Conservation (phyloP, 2,797 vertebrate genomes). For the Spinus pinus region DNA sequence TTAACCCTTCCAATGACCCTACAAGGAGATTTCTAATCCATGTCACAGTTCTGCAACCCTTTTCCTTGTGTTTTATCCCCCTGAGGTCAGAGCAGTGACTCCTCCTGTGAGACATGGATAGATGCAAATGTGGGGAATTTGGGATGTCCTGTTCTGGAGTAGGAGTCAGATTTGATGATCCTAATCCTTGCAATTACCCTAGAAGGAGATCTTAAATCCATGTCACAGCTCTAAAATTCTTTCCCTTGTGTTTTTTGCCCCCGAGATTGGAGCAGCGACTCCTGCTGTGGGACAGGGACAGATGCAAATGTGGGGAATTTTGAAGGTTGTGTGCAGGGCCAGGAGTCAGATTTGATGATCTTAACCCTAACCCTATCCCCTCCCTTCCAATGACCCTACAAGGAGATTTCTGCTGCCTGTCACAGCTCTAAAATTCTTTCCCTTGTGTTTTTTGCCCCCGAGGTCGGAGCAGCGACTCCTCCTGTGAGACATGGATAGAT, state of each 20-base stretch:
- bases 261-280: no score
- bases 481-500: constrained; percentile 95
- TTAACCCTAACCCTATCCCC: no score
- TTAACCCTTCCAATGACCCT: background rate
- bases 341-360: background rate
- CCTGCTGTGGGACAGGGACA: no score
- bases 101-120: constrained; percentile 91
- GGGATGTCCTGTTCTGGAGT: no score
- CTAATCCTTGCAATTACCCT: no score
- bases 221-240: no score
- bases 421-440: background rate
- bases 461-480: constrained; percentile 75
- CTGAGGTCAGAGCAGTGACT: constrained; percentile 68
- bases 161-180: no score
- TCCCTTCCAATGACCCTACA: background rate
- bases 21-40: accelerated
- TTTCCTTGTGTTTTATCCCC: accelerated
- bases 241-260: no score
- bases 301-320: accelerated
- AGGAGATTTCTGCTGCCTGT: accelerated
- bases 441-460: background rate
- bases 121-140: constrained; percentile 90
- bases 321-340: accelerated
- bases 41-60: background rate
- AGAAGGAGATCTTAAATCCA: no score